phyloP scores from a whole-genome alignment of 92 coral and sea anemone genomes.

The Paramuricea clavata region DNA sequence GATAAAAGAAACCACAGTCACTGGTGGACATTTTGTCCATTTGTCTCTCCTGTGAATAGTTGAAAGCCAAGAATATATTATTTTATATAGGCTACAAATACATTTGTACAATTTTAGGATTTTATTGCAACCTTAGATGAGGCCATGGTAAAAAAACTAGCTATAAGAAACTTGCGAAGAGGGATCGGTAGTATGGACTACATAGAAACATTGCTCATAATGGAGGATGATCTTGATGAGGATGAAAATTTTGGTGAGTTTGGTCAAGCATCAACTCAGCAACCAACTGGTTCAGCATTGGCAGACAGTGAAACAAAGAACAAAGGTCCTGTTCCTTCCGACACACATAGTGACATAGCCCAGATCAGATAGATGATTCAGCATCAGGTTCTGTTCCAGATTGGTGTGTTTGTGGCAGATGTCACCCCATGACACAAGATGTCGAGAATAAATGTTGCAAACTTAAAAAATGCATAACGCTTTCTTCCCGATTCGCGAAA shows the following conservation, averaged over 20 bases:
- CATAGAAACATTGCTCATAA: constrained; percentile 38
- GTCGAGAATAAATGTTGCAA: constrained; percentile 66
- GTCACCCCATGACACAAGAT: constrained; percentile 56
- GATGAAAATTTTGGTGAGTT: constrained; percentile 31
- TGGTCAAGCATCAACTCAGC: neutral
- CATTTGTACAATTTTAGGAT: constrained; percentile 19
- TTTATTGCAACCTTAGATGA: constrained; percentile 56
- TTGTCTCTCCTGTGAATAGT: no score
- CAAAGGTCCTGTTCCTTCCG: no score
- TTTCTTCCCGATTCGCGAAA: constrained; percentile 37
- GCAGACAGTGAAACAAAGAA: no score
- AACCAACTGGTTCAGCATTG: neutral
- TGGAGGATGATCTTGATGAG: constrained; percentile 59
- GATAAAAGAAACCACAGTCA: no score
- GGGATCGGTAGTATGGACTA: constrained; percentile 60
- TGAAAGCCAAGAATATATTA: no score
- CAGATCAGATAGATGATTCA: neutral
- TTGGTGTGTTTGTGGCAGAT: constrained; percentile 69
- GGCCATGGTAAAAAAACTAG: constrained; percentile 36
- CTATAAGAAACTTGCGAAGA: constrained; percentile 39
- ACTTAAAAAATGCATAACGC: constrained; percentile 50
- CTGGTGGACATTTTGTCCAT: no score
- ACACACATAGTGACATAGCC: neutral
- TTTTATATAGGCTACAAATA: no score
- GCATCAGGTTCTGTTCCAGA: neutral